These are phyloP conservation scores for Epinotia ramella DNA, from an alignment of 2,888 invertebrate genomes.

Conservation along the genomic window DNA sequence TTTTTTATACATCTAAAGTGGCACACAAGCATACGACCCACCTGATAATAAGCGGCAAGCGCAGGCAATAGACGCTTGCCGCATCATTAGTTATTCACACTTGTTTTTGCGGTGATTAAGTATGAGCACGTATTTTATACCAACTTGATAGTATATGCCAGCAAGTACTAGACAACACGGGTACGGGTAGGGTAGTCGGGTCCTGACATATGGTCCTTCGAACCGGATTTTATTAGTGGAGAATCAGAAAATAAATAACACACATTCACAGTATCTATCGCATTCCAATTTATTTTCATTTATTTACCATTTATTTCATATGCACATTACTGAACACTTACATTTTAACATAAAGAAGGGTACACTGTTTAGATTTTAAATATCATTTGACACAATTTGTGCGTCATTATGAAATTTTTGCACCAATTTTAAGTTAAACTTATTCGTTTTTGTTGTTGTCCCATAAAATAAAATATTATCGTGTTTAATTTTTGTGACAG, in stretches of 20 bases:
- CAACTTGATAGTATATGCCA: too few species aligned
- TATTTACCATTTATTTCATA: constrained; percentile 66
- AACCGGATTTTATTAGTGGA: background rate
- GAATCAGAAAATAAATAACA: constrained; percentile 59
- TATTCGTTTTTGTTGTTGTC: background rate
- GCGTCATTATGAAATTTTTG: constrained; percentile 31
- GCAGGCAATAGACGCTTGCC: too few species aligned
- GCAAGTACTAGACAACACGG: too few species aligned
- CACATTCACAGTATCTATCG: constrained; percentile 68
- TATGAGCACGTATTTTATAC: too few species aligned
- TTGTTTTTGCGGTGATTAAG: too few species aligned
- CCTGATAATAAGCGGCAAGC: too few species aligned
- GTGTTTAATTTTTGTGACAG: background rate
- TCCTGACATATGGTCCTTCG: background rate
- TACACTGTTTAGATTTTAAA: constrained; percentile 49
- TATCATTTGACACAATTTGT: constrained; percentile 47
- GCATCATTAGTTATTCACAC: too few species aligned
- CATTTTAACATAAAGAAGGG: constrained; percentile 49
- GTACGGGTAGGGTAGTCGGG: too few species aligned
- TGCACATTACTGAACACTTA: constrained; percentile 63
- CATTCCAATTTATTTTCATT: constrained; percentile 64
- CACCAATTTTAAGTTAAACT: too few species aligned
- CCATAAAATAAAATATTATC: background rate
- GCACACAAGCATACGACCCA: too few species aligned
- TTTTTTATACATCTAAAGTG: too few species aligned